phyloP scores from a whole-genome alignment of 2,113 vertebrate genomes.

The Amazona guildingii region DNA sequence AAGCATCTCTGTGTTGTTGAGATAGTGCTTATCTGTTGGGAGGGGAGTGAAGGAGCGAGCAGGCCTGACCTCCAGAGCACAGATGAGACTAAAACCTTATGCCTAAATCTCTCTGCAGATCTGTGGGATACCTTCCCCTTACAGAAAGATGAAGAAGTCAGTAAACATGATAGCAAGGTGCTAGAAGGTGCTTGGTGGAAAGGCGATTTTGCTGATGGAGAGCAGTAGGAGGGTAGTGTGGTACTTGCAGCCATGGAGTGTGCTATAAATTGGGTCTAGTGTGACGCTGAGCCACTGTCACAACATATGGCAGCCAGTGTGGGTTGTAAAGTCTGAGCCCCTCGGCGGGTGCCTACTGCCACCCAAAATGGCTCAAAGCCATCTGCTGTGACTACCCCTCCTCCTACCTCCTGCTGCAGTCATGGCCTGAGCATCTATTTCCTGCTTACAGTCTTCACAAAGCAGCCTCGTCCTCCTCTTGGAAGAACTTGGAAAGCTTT shows the following conservation, averaged over 20 bases:
- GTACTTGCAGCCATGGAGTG: neutral
- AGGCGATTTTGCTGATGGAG: neutral
- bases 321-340: constrained; percentile 39
- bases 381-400: constrained; percentile 35
- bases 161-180: neutral
- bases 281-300: constrained; percentile 26
- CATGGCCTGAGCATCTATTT: neutral
- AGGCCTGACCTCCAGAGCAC: constrained; percentile 1
- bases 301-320: constrained; percentile 34
- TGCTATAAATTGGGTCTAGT: constrained; percentile 4
- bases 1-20: constrained; percentile 12
- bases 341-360: neutral
- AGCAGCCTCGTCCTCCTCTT: neutral
- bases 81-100: neutral
- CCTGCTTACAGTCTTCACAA: neutral
- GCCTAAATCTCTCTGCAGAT: neutral
- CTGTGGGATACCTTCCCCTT: neutral
- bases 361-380: constrained; percentile 33
- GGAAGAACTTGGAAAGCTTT: neutral
- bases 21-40: constrained; percentile 14
- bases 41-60: neutral
- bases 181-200: neutral
- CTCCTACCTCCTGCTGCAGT: constrained; percentile 32
- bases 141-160: neutral
- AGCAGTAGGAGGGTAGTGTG: neutral